phyloP scores from a whole-genome alignment of 1,140 invertebrate species.

The Philotrypesis tridentata region DNA sequence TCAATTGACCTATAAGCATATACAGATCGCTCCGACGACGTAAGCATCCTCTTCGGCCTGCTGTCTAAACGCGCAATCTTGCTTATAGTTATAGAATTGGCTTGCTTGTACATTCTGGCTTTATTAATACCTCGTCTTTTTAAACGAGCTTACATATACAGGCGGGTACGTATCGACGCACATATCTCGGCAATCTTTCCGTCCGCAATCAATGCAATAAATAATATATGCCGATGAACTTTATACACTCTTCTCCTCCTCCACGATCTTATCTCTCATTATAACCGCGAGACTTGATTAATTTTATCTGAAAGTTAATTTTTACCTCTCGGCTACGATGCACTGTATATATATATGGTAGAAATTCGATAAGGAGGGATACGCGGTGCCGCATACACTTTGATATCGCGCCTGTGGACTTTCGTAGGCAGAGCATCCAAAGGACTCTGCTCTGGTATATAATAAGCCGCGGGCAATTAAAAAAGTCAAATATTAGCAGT shows the following conservation, averaged over 20 bases:
- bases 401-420: not conserved
- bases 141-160: constrained; percentile 27
- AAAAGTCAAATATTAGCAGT: no score
- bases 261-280: constrained; percentile 42
- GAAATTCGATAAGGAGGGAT: not conserved
- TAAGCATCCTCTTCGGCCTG: not conserved
- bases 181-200: constrained; percentile 44
- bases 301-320: constrained; percentile 18
- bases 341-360: no score
- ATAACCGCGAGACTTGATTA: constrained; percentile 38
- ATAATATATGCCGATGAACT: constrained; percentile 23
- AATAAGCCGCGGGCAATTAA: not conserved
- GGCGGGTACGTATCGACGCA: not conserved
- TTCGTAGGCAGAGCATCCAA: not conserved
- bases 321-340: not conserved
- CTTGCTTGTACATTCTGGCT: not conserved
- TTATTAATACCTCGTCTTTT: constrained; percentile 43
- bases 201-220: constrained; percentile 45
- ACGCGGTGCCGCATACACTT: not conserved
- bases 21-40: not conserved
- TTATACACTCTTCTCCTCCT: not conserved
- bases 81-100: constrained; percentile 24
- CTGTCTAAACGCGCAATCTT: not conserved
- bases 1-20: not conserved
- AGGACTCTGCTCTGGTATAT: no score